phyloP scores from a whole-genome alignment of 2,113 vertebrate species.

The Gnathonemus longibarbis region DNA sequence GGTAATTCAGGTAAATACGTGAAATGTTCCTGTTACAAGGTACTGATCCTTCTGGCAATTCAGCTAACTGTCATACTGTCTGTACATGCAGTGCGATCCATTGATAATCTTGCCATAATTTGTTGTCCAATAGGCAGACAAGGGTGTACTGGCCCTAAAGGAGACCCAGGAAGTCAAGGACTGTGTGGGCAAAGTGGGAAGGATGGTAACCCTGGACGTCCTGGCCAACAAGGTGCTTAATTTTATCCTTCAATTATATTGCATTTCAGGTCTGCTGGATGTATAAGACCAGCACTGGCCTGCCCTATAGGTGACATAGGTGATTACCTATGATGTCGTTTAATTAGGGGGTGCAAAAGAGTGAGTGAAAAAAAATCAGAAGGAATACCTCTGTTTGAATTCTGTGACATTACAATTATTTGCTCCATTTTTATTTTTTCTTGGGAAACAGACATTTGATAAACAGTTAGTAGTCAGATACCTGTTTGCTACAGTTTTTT shows the following conservation, averaged over 20 bases:
- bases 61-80: background rate
- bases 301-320: background rate
- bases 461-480: background rate
- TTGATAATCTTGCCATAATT: background rate
- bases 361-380: background rate
- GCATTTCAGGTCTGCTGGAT: background rate
- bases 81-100: background rate
- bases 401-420: background rate
- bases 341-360: background rate
- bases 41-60: background rate
- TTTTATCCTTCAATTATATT: background rate
- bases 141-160: slow-evolving; percentile 38
- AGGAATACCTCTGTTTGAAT: background rate
- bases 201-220: slow-evolving; percentile 34
- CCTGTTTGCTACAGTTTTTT: background rate
- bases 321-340: background rate
- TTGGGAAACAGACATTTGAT: background rate
- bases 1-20: slow-evolving; percentile 41
- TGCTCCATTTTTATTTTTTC: background rate
- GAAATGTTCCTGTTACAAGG: background rate
- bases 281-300: background rate
- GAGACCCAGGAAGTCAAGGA: slow-evolving; percentile 40
- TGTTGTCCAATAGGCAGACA: slow-evolving; percentile 17
- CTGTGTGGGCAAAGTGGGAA: slow-evolving; percentile 31
- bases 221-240: slow-evolving; percentile 48